Conservation (phyloP, 2,888 invertebrate genomes). For the Archaeoteleia sp. region DNA sequence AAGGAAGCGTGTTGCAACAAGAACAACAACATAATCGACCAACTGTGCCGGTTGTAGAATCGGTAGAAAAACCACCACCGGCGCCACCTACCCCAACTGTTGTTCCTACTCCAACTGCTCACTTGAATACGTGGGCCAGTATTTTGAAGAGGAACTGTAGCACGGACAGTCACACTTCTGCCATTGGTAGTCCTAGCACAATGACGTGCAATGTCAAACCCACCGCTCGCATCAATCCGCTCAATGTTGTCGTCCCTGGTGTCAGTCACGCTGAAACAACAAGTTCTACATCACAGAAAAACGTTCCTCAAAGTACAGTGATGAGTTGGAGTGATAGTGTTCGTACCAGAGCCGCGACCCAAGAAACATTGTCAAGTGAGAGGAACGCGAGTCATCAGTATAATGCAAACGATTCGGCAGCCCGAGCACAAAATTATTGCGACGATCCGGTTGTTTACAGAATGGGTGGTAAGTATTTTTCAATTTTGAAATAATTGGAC, state of each 20-base stretch:
- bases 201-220: slow-evolving; percentile 62
- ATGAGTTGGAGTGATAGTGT: neutral
- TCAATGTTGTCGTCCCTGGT: slow-evolving; percentile 32
- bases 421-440: slow-evolving; percentile 64
- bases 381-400: slow-evolving; percentile 15
- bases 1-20: too few relatives aligned
- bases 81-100: slow-evolving; percentile 7
- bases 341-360: too few relatives aligned
- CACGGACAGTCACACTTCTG: slow-evolving; percentile 51
- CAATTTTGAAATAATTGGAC: neutral
- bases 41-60: neutral
- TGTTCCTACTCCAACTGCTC: slow-evolving; percentile 22
- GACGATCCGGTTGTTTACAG: slow-evolving; percentile 82
- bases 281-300: slow-evolving; percentile 30
- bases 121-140: slow-evolving; percentile 70
- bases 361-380: slow-evolving; percentile 9
- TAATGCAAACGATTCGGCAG: slow-evolving; percentile 9
- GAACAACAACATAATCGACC: neutral
- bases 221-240: slow-evolving; percentile 63
- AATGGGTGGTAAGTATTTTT: slow-evolving; percentile 79
- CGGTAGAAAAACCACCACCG: neutral
- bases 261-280: too few relatives aligned
- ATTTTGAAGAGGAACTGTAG: slow-evolving; percentile 64
- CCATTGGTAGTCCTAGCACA: too few relatives aligned
- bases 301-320: slow-evolving; percentile 28